Base-by-base conservation (phyloP, 53 echinoderm and acorn worm species). In the Pentamera pediparva region DNA sequence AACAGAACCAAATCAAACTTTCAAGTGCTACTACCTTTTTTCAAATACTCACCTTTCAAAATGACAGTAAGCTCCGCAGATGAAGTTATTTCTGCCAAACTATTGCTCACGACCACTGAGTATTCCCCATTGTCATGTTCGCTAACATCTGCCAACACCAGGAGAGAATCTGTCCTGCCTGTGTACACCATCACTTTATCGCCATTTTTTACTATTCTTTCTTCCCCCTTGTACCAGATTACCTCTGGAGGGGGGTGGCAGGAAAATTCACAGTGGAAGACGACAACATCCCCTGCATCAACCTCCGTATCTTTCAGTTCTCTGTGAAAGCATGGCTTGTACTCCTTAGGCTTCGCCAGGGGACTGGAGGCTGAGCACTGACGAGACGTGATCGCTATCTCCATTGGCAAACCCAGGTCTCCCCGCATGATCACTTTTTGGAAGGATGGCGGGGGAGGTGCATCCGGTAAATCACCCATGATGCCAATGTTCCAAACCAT, bases 211-310 rank as follows among this genome's bases (percentile, higher is more conserved):
- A 90, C 64, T 21, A 53, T 32, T 57, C 87, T 81, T 21, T 25
- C 61, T 26, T 72, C 86, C 11, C 80, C 88, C 43, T 78, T 77
- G 37, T 49, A 86, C 98, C 98, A 98, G 49, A 62, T 75, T 5
- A 98, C 92, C 10, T 87, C 87, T 3, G 91, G 86, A 20, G 67
- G 53, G 12, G 98, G 98, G 61, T 86, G 84, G 62, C 91, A 88
- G n/a, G 83, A 82, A 71, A 78, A 91, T 56, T 85, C 85, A 21
- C 84, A 83, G 61, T 91, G 80, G 64, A 92, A 98, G 28, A 88
- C 86, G 8, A 91, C 98, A 39, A 92, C 78, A 59, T 98, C 91
- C 0, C 98, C 98, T 40, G 88, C 88, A 65, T 98, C 91, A 4
- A 92, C 89, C 74, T 98, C 98, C 0, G 84, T 73, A 62, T 92